These are phyloP conservation scores for Macrophya alboannulata DNA, from an alignment of 2,888 invertebrate species.

Conservation along the genomic window DNA sequence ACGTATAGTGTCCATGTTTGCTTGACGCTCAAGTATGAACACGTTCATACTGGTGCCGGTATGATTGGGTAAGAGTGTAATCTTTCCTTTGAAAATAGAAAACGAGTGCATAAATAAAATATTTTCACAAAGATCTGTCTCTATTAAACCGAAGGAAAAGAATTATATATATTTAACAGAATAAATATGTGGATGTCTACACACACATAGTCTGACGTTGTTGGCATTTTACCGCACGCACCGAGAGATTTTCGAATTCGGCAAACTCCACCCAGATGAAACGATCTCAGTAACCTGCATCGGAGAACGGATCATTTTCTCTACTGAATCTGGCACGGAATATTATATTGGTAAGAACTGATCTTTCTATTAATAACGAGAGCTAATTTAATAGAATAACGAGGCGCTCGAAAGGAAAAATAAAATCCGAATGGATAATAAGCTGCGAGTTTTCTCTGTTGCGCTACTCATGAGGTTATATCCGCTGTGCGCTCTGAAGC, in stretches of 20 bases:
- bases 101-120: neutral
- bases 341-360: neutral
- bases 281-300: neutral
- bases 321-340: neutral
- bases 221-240: neutral
- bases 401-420: neutral
- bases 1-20: neutral
- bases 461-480: neutral
- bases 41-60: neutral
- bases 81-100: too few relatives aligned
- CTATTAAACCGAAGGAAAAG: neutral
- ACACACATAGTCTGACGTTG: neutral
- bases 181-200: neutral
- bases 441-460: neutral
- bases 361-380: neutral
- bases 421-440: neutral
- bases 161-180: neutral
- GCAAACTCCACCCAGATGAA: neutral
- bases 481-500: slow-evolving; percentile 1
- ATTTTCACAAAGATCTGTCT: neutral
- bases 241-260: slow-evolving; percentile 1
- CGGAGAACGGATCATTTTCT: neutral
- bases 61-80: neutral
- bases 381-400: neutral
- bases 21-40: neutral